phyloP scores from a whole-genome alignment of 2,113 vertebrate genomes.

The Nettapus auritus region DNA sequence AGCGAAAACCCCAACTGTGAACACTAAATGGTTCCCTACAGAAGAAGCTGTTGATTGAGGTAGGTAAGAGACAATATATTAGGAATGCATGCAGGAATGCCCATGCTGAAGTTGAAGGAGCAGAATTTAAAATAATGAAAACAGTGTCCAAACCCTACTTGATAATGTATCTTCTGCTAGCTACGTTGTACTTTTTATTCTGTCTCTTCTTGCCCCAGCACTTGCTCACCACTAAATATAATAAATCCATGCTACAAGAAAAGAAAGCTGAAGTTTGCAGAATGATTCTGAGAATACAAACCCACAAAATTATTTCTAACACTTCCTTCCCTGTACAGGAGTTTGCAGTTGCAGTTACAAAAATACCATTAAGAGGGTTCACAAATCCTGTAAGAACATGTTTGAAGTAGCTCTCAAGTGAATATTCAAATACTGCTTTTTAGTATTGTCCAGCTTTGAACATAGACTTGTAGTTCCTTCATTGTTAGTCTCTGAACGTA shows the following conservation, averaged over 20 bases:
- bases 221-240: background rate
- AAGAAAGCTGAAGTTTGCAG: slow-evolving; percentile 5
- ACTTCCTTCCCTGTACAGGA: slow-evolving; percentile 2
- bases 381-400: background rate
- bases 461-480: background rate
- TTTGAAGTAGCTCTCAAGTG: background rate
- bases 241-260: background rate
- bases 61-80: background rate
- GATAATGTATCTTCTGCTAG: background rate
- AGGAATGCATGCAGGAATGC: background rate
- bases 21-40: background rate
- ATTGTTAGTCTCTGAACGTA: background rate
- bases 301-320: background rate
- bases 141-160: background rate
- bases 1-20: background rate
- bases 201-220: background rate
- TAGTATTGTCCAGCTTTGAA: background rate
- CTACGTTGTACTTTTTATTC: background rate
- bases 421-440: background rate
- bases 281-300: background rate
- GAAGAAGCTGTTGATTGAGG: background rate
- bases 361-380: background rate
- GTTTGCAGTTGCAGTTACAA: background rate
- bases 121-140: background rate
- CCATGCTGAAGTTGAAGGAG: background rate